Base-by-base conservation (phyloP, 2,888 invertebrate species). In the Hoplodrina ambigua region DNA sequence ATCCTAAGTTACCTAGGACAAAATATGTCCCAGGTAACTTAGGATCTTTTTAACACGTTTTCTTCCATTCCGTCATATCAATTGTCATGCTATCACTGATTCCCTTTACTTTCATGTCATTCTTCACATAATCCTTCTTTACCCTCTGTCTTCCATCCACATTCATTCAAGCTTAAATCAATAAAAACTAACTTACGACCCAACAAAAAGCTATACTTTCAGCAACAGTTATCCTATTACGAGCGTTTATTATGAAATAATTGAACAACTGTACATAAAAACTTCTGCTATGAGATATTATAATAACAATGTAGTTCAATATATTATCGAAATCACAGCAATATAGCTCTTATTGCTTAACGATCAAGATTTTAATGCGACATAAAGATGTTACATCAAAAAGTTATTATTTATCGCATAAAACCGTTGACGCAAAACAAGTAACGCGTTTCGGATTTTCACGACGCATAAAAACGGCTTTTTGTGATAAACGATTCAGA, bases 331-430 rank as follows among this genome's bases (percentile, higher is more conserved):
- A 87, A 82, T 88, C 82, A 81, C 70, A 68, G 76, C 75, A 80
- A 82, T 84, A 84, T 79, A 74, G 62, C 30, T 53, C 72, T 59
- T 62, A 80, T 75, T 80, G 76, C 70, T 87, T 90, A 88, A 91
- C 84, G 90, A 87, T 82, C 87, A 79, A 78, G 76, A 77, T 83
- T 84, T 89, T 89, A 87, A 88, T 85, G 87, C 82, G 81, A 82
- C 88, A 89, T 93, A 92, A 93, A 91, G 82, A 85, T 84, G 83
- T 79, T 85, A 85, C 92, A 93, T 92, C 90, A 93, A 93, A 94
- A 92, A 85, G 90, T 93, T 93, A 91, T 94, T 92, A 93, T 93
- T 90, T 92, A 87, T 89, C 90, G 76, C 91, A 89, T 93, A 92
- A 94, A 93, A 91, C 78, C 84, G 83, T 63, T 90, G 91, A 92